A percentile compares a stretch with the other conserved stretches of the same genome.
Evolutionary conservation across 2,888 invertebrate species (phyloP).

Genomic region (Orthosia incerta): DNA sequence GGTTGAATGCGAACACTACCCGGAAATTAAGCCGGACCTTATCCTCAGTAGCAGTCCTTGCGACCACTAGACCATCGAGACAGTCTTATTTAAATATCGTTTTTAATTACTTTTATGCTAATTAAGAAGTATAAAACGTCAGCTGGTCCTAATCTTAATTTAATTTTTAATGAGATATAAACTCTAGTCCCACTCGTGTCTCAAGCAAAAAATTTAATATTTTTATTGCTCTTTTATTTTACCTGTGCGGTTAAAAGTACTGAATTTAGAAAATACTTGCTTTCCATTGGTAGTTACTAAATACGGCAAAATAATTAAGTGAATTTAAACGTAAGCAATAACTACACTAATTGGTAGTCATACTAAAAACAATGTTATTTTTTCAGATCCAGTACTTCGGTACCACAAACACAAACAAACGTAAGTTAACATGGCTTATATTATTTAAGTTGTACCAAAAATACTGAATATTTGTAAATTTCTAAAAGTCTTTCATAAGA

Average conservation of each 20-base stretch:
- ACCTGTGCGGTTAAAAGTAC: not conserved
- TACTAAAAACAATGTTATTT: not conserved
- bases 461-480: no score
- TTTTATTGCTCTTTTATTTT: not conserved
- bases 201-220: not conserved
- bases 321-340: no score
- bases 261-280: not conserved
- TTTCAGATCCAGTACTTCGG: constrained; percentile 3
- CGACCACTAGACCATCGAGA: no score
- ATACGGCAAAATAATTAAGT: no score
- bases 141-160: constrained; percentile 29
- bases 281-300: no score
- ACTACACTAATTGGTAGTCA: no score
- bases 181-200: not conserved
- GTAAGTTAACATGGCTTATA: not conserved
- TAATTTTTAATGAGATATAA: constrained; percentile 26
- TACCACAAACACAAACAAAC: constrained; percentile 9
- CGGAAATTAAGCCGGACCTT: no score
- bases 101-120: constrained; percentile 51
- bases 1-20: no score
- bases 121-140: constrained; percentile 42
- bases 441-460: not conserved
- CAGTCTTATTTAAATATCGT: constrained; percentile 20
- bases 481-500: no score
- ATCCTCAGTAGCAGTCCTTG: no score